Evolutionary conservation across 2,797 vertebrate genomes (phyloP).

Genomic region (Taeniopygia guttata): DNA sequence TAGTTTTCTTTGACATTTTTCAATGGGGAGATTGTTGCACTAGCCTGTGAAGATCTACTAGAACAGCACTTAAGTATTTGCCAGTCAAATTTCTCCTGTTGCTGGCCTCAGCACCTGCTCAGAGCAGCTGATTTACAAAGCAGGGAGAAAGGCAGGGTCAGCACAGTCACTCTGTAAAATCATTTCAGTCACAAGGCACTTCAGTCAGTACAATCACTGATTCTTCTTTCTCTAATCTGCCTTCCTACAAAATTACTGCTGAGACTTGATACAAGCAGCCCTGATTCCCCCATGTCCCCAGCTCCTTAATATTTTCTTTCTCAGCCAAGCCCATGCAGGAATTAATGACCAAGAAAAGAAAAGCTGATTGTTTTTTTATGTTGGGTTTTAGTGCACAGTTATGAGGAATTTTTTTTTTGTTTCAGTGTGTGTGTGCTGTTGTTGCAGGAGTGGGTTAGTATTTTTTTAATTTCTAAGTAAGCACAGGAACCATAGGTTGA

Average conservation of each 20-base stretch:
- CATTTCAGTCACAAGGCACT: background rate
- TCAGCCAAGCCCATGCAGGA: accelerated
- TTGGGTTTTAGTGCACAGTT: background rate
- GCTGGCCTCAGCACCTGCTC: background rate
- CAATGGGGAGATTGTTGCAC: background rate
- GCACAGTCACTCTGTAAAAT: background rate
- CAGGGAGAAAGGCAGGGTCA: background rate
- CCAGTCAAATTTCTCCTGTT: background rate
- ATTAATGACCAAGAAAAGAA: background rate
- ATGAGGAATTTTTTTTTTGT: background rate
- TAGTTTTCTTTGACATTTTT: background rate
- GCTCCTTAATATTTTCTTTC: background rate
- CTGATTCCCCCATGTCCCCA: background rate
- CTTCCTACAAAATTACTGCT: background rate
- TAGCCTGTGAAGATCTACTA: background rate
- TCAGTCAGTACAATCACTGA: background rate
- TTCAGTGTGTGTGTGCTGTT: background rate
- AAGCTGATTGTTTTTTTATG: too few relatives aligned
- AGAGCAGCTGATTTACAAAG: background rate
- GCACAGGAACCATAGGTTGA: background rate
- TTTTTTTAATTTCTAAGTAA: background rate
- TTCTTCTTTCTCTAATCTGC: background rate
- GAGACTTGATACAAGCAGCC: background rate
- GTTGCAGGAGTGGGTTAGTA: accelerated
- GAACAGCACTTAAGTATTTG: background rate